Conservation (phyloP, 2,113 vertebrate genomes). For the Protobothrops flavoviridis region DNA sequence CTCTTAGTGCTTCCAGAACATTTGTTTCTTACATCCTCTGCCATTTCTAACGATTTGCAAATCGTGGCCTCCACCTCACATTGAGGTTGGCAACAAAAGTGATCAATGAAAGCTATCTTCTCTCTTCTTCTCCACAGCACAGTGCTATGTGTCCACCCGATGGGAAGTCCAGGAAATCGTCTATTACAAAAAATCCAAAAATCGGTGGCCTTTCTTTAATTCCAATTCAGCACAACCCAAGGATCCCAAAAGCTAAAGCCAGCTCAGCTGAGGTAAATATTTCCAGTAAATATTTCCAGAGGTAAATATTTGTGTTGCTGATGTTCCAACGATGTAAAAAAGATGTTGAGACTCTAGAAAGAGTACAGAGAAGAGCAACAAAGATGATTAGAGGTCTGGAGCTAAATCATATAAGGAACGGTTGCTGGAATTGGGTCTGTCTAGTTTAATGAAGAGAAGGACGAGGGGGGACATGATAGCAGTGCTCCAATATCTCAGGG, state of each 20-base stretch:
- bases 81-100: not conserved
- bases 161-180: conserved; percentile 73
- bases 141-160: conserved; percentile 69
- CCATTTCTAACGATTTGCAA: not conserved
- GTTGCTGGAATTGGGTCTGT: no score
- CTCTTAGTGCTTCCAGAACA: not conserved
- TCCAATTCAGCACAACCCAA: conserved; percentile 72
- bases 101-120: not conserved
- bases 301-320: no score
- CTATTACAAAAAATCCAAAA: conserved; percentile 75
- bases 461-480: no score
- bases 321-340: no score
- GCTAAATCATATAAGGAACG: no score
- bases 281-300: conserved; percentile 48
- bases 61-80: not conserved
- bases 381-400: no score
- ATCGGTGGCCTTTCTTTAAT: conserved; percentile 73
- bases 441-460: no score
- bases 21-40: not conserved
- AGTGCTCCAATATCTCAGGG: no score
- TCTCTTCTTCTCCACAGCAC: conserved; percentile 58
- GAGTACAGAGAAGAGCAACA: no score
- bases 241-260: conserved; percentile 39
- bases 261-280: conserved; percentile 64
- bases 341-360: no score